phyloP scores from a whole-genome alignment of 2,113 vertebrate species.

The Zeus faber region DNA sequence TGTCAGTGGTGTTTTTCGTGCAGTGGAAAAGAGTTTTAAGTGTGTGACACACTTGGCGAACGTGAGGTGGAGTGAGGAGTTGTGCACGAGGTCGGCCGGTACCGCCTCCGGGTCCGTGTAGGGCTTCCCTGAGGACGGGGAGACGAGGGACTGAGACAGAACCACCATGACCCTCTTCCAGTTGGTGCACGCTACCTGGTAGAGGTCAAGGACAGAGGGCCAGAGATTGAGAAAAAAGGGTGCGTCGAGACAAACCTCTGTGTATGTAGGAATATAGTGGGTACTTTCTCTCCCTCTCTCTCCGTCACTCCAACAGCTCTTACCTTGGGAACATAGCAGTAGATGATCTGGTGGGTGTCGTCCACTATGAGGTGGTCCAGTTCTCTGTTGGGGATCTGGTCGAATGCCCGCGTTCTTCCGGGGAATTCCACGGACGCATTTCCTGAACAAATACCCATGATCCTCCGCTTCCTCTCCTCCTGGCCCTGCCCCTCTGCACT shows the following conservation, averaged over 20 bases:
- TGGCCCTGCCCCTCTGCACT: constrained; percentile 54
- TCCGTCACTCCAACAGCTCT: neutral
- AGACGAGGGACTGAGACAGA: constrained; percentile 81
- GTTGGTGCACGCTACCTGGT: constrained; percentile 92
- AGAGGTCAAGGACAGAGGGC: neutral
- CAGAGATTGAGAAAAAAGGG: neutral
- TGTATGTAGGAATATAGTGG: no score
- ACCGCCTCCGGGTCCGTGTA: constrained; percentile 76
- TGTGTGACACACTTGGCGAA: constrained; percentile 81
- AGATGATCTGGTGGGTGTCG: constrained; percentile 87
- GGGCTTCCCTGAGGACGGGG: constrained; percentile 68
- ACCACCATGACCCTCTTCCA: constrained; percentile 96
- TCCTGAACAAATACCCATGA: constrained; percentile 79
- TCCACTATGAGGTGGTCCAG: constrained; percentile 86
- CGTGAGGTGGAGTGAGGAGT: constrained; percentile 79
- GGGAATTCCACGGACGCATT: constrained; percentile 70
- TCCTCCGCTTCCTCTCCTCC: constrained; percentile 74
- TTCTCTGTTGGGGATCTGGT: constrained; percentile 81
- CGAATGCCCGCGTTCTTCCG: constrained; percentile 77
- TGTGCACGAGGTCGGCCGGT: constrained; percentile 85
- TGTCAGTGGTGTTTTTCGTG: no score
- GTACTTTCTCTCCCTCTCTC: no score
- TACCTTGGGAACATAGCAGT: constrained; percentile 96
- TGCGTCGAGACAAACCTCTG: neutral
- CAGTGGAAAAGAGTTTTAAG: constrained; percentile 18